Conservation (phyloP, 2,888 invertebrate species). For the Aspidiotus destructor region DNA sequence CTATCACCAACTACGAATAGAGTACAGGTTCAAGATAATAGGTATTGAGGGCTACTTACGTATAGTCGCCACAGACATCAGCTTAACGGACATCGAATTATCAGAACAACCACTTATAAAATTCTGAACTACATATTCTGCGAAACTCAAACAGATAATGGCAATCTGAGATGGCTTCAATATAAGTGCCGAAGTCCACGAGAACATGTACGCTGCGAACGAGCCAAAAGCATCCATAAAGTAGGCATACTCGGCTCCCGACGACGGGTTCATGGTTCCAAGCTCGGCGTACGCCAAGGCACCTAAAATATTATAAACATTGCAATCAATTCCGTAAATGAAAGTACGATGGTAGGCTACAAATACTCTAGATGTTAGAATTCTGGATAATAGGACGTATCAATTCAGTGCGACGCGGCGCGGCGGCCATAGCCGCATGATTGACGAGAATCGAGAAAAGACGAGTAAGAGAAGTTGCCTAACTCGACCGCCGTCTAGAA, state of each 20-base stretch:
- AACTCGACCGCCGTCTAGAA: no score
- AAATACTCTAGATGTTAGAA: no score
- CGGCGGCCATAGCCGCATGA: no score
- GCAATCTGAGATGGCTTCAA: conserved; percentile 90
- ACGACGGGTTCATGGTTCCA: conserved; percentile 91
- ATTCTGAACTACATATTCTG: conserved; percentile 85
- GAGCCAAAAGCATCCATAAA: conserved; percentile 92
- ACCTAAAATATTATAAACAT: conserved; percentile 48
- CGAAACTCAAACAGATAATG: conserved; percentile 85
- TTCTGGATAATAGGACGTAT: no score
- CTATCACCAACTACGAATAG: no score
- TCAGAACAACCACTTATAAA: conserved; percentile 80
- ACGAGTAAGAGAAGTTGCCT: no score
- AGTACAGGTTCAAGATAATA: no score
- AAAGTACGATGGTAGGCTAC: not conserved
- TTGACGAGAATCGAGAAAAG: no score
- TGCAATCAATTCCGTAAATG: no score
- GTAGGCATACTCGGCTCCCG: conserved; percentile 91
- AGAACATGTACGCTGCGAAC: conserved; percentile 82
- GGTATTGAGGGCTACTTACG: conserved; percentile 48
- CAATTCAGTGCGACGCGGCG: no score
- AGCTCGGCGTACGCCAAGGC: conserved; percentile 88
- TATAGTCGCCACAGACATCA: conserved; percentile 78
- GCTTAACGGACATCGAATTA: conserved; percentile 69
- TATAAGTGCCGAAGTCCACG: conserved; percentile 87